phyloP scores from a whole-genome alignment of 2,797 vertebrate species.

The Enoplosus armatus region DNA sequence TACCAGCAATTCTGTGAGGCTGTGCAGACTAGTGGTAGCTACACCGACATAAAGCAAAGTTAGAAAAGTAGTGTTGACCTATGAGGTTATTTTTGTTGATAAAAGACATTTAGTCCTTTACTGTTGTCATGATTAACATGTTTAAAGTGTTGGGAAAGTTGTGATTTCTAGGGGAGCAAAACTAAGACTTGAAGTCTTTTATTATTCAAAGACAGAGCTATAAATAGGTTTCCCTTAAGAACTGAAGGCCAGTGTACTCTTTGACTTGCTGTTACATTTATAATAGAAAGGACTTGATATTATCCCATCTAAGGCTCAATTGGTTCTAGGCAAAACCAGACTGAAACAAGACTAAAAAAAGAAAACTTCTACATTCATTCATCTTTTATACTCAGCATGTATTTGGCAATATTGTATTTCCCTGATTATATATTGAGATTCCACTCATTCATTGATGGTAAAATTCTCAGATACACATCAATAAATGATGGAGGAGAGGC shows the following conservation, averaged over 20 bases:
- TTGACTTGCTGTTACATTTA: background rate
- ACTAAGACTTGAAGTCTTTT: conserved; percentile 2
- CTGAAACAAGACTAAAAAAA: conserved; percentile 20
- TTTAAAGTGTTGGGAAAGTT: conserved; percentile 1
- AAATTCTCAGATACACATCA: conserved; percentile 62
- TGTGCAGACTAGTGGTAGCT: background rate
- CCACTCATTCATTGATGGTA: conserved; percentile 70
- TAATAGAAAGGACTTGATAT: background rate
- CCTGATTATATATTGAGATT: conserved; percentile 68
- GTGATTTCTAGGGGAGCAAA: background rate
- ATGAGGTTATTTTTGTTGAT: background rate
- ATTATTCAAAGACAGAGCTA: background rate
- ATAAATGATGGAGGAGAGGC: conserved; percentile 66
- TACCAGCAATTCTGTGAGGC: background rate
- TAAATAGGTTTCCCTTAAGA: background rate
- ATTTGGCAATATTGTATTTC: conserved; percentile 62
- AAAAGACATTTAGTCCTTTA: background rate
- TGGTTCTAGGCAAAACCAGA: background rate
- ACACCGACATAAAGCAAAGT: background rate
- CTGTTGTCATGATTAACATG: background rate
- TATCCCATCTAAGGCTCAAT: background rate
- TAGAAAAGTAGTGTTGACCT: background rate
- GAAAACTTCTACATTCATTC: conserved; percentile 21
- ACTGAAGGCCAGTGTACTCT: background rate
- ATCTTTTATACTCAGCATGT: conserved; percentile 39